phyloP scores from a whole-genome alignment of 2,888 invertebrate genomes.

The Pocota personata region DNA sequence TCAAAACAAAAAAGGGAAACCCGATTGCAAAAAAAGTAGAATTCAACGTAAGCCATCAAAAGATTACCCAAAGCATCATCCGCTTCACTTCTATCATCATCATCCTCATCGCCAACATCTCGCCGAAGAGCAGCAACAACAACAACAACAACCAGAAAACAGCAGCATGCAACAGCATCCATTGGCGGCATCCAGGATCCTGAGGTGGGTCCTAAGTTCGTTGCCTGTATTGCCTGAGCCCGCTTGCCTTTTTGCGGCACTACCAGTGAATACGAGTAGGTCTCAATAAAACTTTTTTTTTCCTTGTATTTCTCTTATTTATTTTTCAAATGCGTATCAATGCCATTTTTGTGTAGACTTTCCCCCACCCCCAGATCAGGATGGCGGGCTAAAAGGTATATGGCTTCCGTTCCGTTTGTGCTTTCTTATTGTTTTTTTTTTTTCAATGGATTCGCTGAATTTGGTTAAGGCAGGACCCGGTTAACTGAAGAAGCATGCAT shows the following conservation, averaged over 20 bases:
- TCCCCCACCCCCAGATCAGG: slow-evolving; percentile 13
- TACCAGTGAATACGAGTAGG: slow-evolving; percentile 42
- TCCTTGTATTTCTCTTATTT: slow-evolving; percentile 7
- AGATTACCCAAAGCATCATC: slow-evolving; percentile 67
- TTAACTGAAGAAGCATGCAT: slow-evolving; percentile 63
- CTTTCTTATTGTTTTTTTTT: slow-evolving; percentile 58
- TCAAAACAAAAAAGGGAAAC: background rate
- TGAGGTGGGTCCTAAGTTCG: slow-evolving; percentile 44
- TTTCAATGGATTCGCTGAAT: slow-evolving; percentile 45
- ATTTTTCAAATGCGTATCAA: slow-evolving; percentile 46
- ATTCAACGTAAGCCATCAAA: slow-evolving; percentile 55
- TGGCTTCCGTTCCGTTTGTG: slow-evolving; percentile 44
- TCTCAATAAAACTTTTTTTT: slow-evolving; percentile 42
- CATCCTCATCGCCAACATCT: slow-evolving; percentile 24
- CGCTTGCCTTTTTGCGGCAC: slow-evolving; percentile 43
- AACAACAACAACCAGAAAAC: slow-evolving; percentile 28
- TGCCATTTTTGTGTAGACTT: slow-evolving; percentile 24
- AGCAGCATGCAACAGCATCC: slow-evolving; percentile 30
- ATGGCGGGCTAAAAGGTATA: slow-evolving; percentile 12
- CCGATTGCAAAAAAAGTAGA: slow-evolving; percentile 27
- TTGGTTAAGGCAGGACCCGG: background rate
- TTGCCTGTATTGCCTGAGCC: background rate
- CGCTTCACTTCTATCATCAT: slow-evolving; percentile 55
- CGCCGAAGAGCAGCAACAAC: background rate
- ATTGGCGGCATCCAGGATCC: slow-evolving; percentile 39